These are phyloP conservation scores for Pseudanteris insignis DNA, from an alignment of 2,888 invertebrate species.

Conservation along the genomic window DNA sequence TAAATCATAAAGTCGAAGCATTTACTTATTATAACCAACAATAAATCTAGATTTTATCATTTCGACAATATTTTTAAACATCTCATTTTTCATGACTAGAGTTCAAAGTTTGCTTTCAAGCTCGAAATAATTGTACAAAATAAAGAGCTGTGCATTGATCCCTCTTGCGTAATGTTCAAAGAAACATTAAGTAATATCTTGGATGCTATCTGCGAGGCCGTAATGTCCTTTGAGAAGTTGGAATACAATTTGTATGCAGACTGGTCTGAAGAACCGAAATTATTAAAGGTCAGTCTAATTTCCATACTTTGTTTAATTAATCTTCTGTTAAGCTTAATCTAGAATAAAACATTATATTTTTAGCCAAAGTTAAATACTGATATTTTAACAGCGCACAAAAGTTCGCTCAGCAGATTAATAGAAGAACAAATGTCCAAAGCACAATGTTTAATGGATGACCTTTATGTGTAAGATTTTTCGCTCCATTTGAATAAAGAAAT, in stretches of 20 bases:
- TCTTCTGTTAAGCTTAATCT: no score
- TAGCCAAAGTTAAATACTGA: constrained; percentile 43
- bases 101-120: constrained; percentile 69
- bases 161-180: constrained; percentile 79
- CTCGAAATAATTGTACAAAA: constrained; percentile 71
- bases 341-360: neutral
- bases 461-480: constrained; percentile 58
- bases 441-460: constrained; percentile 76
- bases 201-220: constrained; percentile 78
- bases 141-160: constrained; percentile 76
- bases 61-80: constrained; percentile 9
- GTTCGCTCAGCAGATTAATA: constrained; percentile 73
- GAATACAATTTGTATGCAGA: constrained; percentile 83
- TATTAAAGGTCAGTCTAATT: constrained; percentile 46
- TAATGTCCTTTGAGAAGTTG: constrained; percentile 78
- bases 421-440: constrained; percentile 79
- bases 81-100: no score
- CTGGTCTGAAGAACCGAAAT: constrained; percentile 56
- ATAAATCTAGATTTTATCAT: constrained; percentile 10
- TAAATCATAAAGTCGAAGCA: neutral
- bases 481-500: no score
- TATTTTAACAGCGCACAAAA: constrained; percentile 68
- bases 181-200: constrained; percentile 77
- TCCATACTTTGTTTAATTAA: neutral
- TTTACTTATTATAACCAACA: no score